A percentile compares a stretch with the other conserved stretches of the same genome.
Evolutionary conservation across 2,888 invertebrate genomes (phyloP).

Genomic region (Maniola hyperantus): DNA sequence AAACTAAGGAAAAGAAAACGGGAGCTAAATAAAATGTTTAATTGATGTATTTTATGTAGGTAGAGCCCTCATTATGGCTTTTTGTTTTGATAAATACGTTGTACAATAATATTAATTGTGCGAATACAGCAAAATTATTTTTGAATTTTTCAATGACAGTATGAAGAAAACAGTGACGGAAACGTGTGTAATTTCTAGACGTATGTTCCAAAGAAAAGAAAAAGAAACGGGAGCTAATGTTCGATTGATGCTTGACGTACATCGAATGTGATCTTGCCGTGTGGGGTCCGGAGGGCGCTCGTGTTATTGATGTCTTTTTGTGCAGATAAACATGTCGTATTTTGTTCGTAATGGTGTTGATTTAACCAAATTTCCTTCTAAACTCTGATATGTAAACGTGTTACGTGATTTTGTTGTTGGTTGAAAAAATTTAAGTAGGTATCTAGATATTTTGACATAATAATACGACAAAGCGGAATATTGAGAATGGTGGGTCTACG

Average conservation of each 20-base stretch:
- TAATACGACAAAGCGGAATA: background rate
- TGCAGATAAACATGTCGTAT: slow-evolving; percentile 70
- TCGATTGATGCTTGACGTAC: slow-evolving; percentile 79
- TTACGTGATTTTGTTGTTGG: slow-evolving; percentile 8
- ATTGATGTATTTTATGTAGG: too few relatives aligned
- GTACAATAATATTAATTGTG: too few relatives aligned
- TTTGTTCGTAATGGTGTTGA: slow-evolving; percentile 55
- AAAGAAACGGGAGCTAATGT: slow-evolving; percentile 60
- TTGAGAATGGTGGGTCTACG: too few relatives aligned
- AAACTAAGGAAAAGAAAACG: too few relatives aligned
- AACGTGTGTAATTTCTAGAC: slow-evolving; percentile 34
- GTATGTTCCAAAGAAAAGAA: slow-evolving; percentile 46
- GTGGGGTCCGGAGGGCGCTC: slow-evolving; percentile 51
- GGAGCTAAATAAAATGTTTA: too few relatives aligned
- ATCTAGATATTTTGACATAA: too few relatives aligned
- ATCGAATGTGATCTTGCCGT: slow-evolving; percentile 72
- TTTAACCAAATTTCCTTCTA: slow-evolving; percentile 48
- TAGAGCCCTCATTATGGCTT: too few relatives aligned
- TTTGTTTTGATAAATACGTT: too few relatives aligned
- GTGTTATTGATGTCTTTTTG: slow-evolving; percentile 75
- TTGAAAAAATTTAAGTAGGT: background rate
- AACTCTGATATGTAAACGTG: slow-evolving; percentile 18
- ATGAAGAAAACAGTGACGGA: slow-evolving; percentile 19
- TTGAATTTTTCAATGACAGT: background rate
- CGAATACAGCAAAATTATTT: too few relatives aligned